These are phyloP conservation scores for Schizaphis graminum DNA, from an alignment of 2,888 invertebrate genomes.

Conservation along the genomic window DNA sequence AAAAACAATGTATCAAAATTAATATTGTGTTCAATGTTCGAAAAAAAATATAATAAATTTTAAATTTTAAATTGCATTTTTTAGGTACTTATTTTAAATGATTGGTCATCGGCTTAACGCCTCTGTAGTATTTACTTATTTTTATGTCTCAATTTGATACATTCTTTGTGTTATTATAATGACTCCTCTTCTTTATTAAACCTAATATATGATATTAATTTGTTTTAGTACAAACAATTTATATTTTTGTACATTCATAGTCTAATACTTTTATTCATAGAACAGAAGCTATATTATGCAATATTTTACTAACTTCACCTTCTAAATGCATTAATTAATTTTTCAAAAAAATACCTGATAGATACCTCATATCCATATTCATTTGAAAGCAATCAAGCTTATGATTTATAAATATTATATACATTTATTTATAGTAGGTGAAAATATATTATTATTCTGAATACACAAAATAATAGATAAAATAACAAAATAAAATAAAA, in stretches of 20 bases:
- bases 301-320: neutral
- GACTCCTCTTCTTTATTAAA: neutral
- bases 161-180: neutral
- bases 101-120: neutral
- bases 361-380: no score
- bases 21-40: neutral
- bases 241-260: neutral
- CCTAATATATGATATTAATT: neutral
- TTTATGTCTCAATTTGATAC: neutral
- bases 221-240: neutral
- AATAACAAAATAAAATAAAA: neutral
- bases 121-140: neutral
- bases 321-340: neutral
- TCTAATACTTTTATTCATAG: neutral
- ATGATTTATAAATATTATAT: neutral
- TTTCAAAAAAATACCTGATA: neutral
- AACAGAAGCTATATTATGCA: neutral
- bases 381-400: neutral
- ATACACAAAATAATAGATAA: neutral
- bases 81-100: neutral
- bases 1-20: neutral
- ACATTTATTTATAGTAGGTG: neutral
- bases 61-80: neutral
- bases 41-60: neutral
- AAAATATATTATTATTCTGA: neutral